Evolutionary conservation across 2,113 vertebrate genomes (phyloP).

Genomic region (Panurus biarmicus): DNA sequence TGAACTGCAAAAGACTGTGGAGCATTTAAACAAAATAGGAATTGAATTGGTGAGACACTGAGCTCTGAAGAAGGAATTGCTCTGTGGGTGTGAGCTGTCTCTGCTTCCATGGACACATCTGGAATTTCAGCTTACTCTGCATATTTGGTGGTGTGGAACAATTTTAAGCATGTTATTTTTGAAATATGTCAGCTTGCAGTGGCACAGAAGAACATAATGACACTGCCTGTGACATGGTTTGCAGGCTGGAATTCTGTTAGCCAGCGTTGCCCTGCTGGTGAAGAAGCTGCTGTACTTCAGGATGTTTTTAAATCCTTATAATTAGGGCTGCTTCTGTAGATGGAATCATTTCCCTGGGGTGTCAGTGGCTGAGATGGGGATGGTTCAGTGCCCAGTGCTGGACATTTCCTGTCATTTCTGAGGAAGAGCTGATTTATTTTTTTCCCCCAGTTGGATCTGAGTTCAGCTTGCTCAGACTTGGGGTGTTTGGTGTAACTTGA

Average conservation of each 20-base stretch:
- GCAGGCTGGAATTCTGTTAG: not conserved
- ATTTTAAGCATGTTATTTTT: slow-evolving; percentile 7
- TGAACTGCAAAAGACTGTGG: not conserved
- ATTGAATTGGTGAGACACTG: not conserved
- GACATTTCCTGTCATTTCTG: not conserved
- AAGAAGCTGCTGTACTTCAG: not conserved
- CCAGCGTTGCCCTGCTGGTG: not conserved
- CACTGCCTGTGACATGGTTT: not conserved
- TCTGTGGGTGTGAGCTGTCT: not conserved
- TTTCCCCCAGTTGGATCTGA: not conserved
- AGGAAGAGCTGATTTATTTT: not conserved
- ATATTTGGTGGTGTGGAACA: not conserved
- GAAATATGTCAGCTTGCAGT: not conserved
- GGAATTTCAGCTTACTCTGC: not conserved
- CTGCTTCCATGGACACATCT: not conserved
- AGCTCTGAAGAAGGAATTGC: not conserved
- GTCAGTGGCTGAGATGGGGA: not conserved
- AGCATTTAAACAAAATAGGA: not conserved
- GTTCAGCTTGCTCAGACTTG: not conserved
- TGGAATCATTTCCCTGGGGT: not conserved
- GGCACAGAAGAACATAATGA: not conserved
- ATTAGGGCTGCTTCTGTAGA: not conserved
- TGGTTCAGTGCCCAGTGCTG: not conserved
- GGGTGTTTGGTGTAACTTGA: not conserved
- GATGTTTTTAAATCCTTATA: not conserved